Percentiles rank a stretch among this genome's conserved stretches.
phyloP scores from a whole-genome alignment of 2,888 invertebrate genomes.

The Rhorus exstirpatorius region DNA sequence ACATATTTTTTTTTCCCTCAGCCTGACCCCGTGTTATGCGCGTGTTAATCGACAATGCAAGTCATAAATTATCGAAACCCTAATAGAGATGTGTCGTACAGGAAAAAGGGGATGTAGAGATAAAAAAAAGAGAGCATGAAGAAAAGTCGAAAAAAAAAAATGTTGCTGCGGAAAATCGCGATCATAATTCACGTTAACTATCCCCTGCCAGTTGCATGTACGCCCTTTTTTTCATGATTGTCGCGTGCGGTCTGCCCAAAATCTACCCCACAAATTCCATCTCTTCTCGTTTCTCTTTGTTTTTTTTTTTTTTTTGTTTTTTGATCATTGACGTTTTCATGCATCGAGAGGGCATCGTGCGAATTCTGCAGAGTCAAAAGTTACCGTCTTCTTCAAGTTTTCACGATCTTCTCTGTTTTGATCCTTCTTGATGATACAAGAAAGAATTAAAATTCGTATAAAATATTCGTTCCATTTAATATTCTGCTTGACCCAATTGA shows the following conservation, averaged over 20 bases:
- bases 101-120: slow-evolving; percentile 59
- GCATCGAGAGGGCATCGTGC: no score
- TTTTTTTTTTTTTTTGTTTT: neutral
- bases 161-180: slow-evolving; percentile 78
- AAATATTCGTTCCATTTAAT: no score
- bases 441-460: no score
- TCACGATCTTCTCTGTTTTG: no score
- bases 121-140: slow-evolving; percentile 55
- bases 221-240: slow-evolving; percentile 71
- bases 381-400: no score
- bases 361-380: no score
- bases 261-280: slow-evolving; percentile 37
- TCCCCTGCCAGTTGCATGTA: slow-evolving; percentile 77
- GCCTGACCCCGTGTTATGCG: slow-evolving; percentile 79
- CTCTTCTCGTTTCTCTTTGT: neutral
- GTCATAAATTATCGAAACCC: slow-evolving; percentile 85
- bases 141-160: slow-evolving; percentile 45
- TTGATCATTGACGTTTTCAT: neutral
- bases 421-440: no score
- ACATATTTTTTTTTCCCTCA: slow-evolving; percentile 61
- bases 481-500: no score
- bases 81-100: slow-evolving; percentile 82
- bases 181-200: slow-evolving; percentile 82
- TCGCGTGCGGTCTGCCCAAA: slow-evolving; percentile 49
- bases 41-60: slow-evolving; percentile 85